A percentile compares a stretch with the other conserved stretches of the same genome.
These are phyloP conservation scores for Apostichopus parvimensis DNA, from an alignment of 35 echinoderm and acorn worm genomes.

Conservation along the genomic window DNA sequence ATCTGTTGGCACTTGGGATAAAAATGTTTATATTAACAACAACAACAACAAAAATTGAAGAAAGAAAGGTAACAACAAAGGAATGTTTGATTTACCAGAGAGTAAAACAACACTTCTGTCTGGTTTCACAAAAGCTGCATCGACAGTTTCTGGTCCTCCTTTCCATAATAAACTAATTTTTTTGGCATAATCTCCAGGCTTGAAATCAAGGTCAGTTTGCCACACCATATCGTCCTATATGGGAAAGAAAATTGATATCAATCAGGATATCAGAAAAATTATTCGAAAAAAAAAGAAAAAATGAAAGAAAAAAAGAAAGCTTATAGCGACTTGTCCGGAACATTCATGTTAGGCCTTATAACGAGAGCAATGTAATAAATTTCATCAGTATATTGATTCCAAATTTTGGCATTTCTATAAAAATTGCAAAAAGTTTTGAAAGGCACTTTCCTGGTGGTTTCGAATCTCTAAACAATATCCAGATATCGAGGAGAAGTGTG, in stretches of 20 bases:
- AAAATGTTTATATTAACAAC: too few species aligned
- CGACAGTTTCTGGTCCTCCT: background rate
- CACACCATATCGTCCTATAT: conserved; percentile 1
- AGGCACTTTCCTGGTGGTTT: too few species aligned
- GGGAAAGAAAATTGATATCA: too few species aligned
- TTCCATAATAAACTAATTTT: background rate
- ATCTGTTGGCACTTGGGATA: too few species aligned
- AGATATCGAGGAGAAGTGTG: too few species aligned
- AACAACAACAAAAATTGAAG: background rate
- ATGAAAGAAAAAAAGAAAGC: background rate
- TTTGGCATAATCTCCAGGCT: background rate
- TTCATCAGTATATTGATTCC: background rate
- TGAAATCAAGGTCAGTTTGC: background rate
- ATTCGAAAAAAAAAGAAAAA: background rate
- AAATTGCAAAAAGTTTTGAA: too few species aligned
- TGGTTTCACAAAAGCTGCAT: conserved; percentile 17
- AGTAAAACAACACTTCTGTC: conserved; percentile 10
- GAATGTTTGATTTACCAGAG: background rate
- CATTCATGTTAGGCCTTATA: too few species aligned
- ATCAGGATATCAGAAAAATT: background rate
- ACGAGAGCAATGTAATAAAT: background rate
- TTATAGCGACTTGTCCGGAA: too few species aligned
- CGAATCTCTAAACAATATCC: too few species aligned
- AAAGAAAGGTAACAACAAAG: background rate
- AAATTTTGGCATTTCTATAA: too few species aligned